A percentile compares a stretch with the other conserved stretches of the same genome.
phyloP scores from a whole-genome alignment of 2,113 vertebrate species.

The mouse (Mus musculus) region DNA sequence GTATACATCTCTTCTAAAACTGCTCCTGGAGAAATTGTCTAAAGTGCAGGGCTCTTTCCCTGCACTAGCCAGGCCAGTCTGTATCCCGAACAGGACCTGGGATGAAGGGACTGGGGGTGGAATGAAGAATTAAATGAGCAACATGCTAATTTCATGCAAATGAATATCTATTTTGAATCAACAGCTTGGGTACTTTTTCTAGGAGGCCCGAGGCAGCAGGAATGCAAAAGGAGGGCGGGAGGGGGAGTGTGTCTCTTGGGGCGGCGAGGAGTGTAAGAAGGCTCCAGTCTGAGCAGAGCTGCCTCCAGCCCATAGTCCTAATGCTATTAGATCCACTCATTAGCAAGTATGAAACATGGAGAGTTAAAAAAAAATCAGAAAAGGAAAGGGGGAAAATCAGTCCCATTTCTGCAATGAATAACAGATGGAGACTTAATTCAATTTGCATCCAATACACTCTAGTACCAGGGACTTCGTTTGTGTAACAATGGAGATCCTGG shows the following conservation, averaged over 20 bases:
- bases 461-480: constrained; percentile 65
- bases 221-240: not conserved
- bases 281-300: not conserved
- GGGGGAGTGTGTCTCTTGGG: not conserved
- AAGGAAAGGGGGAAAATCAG: constrained; percentile 4
- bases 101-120: not conserved
- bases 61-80: not conserved
- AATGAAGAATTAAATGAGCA: constrained; percentile 67
- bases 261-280: not conserved
- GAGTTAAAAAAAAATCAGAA: constrained; percentile 20
- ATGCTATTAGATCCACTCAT: constrained; percentile 61
- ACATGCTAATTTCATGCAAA: constrained; percentile 75
- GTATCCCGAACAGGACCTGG: not conserved
- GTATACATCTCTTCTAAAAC: not conserved
- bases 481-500: constrained; percentile 70
- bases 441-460: constrained; percentile 68
- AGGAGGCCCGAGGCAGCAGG: constrained; percentile 38
- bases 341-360: constrained; percentile 71
- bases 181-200: constrained; percentile 64
- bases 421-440: constrained; percentile 81
- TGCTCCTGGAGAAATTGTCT: not conserved
- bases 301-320: constrained; percentile 22
- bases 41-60: not conserved
- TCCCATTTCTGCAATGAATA: constrained; percentile 63
- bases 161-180: constrained; percentile 75